Conservation (phyloP, 2,113 vertebrate species). For the Oreochromis spilurus region DNA sequence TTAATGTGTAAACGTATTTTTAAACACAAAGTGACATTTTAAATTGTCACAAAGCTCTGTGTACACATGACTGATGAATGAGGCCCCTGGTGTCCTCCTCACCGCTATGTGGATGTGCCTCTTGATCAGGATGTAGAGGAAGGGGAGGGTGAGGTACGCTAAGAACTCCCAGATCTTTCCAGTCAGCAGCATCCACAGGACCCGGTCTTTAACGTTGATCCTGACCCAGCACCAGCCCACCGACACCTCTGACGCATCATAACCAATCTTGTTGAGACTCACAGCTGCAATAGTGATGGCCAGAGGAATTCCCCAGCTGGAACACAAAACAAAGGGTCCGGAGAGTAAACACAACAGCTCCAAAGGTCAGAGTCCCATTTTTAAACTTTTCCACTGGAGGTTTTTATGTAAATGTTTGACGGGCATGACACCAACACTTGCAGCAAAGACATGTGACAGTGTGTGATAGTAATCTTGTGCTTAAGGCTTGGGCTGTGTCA, state of each 20-base stretch:
- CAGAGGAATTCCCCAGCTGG: slow-evolving; percentile 90
- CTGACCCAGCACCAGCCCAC: slow-evolving; percentile 98
- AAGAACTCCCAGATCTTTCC: slow-evolving; percentile 94
- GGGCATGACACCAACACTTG: background rate
- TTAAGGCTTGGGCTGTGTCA: background rate
- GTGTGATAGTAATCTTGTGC: background rate
- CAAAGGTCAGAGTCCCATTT: background rate
- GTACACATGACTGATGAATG: background rate
- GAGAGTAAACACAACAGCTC: background rate
- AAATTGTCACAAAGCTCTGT: background rate
- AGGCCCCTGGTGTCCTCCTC: background rate
- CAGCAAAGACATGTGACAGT: background rate
- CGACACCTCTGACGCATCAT: slow-evolving; percentile 89
- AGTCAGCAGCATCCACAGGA: slow-evolving; percentile 92
- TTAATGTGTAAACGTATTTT: background rate
- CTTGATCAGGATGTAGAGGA: slow-evolving; percentile 89
- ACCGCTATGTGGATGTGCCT: slow-evolving; percentile 89
- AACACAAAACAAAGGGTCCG: background rate
- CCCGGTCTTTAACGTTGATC: slow-evolving; percentile 74
- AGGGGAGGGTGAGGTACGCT: slow-evolving; percentile 84
- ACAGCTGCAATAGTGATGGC: slow-evolving; percentile 81
- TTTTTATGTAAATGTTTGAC: background rate
- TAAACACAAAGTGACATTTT: background rate
- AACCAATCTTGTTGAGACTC: slow-evolving; percentile 87
- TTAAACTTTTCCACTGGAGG: background rate